Evolutionary conservation across 2,797 vertebrate genomes (phyloP), one percentile per base, ranked within the genome.

Genomic region (Sternotherus odoratus): DNA sequence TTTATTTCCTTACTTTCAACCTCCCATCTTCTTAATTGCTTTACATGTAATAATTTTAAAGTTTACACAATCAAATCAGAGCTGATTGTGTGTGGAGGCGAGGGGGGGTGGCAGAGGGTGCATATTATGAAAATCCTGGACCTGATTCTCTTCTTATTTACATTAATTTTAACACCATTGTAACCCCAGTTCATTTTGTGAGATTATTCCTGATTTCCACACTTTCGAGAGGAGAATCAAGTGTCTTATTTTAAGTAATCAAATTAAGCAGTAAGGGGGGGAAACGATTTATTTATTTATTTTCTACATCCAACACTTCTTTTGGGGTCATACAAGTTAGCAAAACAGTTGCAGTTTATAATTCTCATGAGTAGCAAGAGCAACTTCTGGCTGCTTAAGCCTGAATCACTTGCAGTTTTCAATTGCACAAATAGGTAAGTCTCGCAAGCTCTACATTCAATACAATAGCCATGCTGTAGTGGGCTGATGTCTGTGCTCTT

Each of bases 391-490:
- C 50, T 87, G 3, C 53, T 85, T 69, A 86, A 93, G 77, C 54
- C 77, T 74, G 83, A 93, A 12, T 80, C 88, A 30, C 19, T 93
- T 91, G 46, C 66, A 81, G 21, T 91, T 95, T 96, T 82, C 78
- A 90, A 92, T 92, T 90, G 43, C 43, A 54, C 9, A 92, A 43
- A 66, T 5, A 49, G 3, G 12, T 74, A 74, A 86, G 33, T 33
- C 56, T 24, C 80, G 36, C 10, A 83, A 89, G 60, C 11, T 92
- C 56, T 83, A 7, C 26, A 28, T 83, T 90, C 39, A 79, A 39
- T 79, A 57, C 39, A 75, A 13, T 12, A 78, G 13, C 15, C 21
- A 82, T 1, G 1, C 17, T 89, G 57, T 53, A 86, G 90, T 94
- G 80, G 21, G 28, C 17, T 66, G 6, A 33, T 26, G 91, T 94